Base-by-base conservation (phyloP, 1,140 invertebrate species). In the Heliconius hewitsoni region DNA sequence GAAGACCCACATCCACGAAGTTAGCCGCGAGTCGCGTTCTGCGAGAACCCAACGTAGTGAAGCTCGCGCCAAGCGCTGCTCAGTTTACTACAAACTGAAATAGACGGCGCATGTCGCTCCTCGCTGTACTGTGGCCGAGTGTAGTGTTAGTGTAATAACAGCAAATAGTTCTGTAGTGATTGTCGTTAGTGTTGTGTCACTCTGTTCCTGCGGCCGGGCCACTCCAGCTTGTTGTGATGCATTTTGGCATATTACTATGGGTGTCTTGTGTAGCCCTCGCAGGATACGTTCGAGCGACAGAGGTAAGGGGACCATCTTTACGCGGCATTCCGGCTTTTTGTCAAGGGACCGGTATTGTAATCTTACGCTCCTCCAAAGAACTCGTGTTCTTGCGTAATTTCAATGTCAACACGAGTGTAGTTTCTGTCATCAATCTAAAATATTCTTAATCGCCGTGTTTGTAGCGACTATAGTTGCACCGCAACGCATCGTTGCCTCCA, bases 201-300 rank as follows among this genome's bases (percentile, higher is more conserved):
- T 83, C 82, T 85, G 86, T 85, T 86, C 83, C 87, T 89, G 88
- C 85, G 83, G 87, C 85, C 83, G 82, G 84, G 87, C 86, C 87
- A 71, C 77, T 83, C 83, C 83, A 86, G 88, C 82, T 90, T 91
- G 89, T 91, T 94, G 94, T 94, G 93, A 95, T 95, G 94, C 93
- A 95, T 91, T 95, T 92, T 84, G 92, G 94, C 92, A 94, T 95
- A 92, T 94, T 93, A 88, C 86, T 94, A 95, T 95, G 94, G 93
- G 93, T 95, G 89, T 91, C 92, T 89, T 95, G 94, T 94, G 90
- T 94, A 90, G 93, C 93, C 92, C 93, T 95, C 89, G 91, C 91
- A 93, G 93, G 94, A 94, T 94, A 94, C 86, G 93, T 94, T 87
- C 93, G 92, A 91, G 94, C 94, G 90, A 93, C 91, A 95, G 94